phyloP scores from a whole-genome alignment of 1,140 invertebrate species.

The Drosophila setifemur region DNA sequence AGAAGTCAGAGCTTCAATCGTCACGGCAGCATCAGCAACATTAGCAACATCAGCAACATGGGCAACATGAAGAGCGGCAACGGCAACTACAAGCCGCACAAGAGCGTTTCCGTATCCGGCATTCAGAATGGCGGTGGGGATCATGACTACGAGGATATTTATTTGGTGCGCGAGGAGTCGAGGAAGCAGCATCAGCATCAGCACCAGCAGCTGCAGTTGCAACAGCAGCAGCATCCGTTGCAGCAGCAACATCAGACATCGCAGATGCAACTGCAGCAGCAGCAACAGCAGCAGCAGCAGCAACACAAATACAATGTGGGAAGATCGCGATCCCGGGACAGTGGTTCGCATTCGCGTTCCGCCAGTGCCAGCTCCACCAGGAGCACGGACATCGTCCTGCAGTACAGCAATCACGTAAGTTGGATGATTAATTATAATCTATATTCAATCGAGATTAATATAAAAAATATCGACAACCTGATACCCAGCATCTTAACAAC shows the following conservation, averaged over 20 bases:
- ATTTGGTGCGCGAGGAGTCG: conserved; percentile 86
- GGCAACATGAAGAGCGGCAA: conserved; percentile 37
- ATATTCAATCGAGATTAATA: neutral
- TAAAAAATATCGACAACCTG: conserved; percentile 37
- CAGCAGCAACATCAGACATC: conserved; percentile 26
- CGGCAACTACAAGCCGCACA: conserved; percentile 43
- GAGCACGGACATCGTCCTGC: conserved; percentile 80
- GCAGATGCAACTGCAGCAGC: conserved; percentile 31
- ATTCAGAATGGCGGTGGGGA: conserved; percentile 76
- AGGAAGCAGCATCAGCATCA: conserved; percentile 72
- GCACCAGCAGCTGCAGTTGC: conserved; percentile 17
- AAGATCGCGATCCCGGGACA: conserved; percentile 85
- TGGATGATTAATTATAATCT: too few species aligned
- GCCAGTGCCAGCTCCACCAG: conserved; percentile 84
- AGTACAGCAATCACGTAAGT: conserved; percentile 80
- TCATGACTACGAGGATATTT: conserved; percentile 90
- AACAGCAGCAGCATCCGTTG: conserved; percentile 19
- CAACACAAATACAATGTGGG: conserved; percentile 72
- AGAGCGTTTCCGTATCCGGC: conserved; percentile 26
- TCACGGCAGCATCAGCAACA: conserved; percentile 9
- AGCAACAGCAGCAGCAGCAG: conserved; percentile 41
- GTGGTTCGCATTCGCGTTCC: conserved; percentile 87
- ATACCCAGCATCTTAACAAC: conserved; percentile 64
- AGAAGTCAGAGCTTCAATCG: conserved; percentile 51
- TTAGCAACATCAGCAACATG: conserved; percentile 23